phyloP scores from a whole-genome alignment of 2,113 vertebrate genomes.

The Perca flavescens region DNA sequence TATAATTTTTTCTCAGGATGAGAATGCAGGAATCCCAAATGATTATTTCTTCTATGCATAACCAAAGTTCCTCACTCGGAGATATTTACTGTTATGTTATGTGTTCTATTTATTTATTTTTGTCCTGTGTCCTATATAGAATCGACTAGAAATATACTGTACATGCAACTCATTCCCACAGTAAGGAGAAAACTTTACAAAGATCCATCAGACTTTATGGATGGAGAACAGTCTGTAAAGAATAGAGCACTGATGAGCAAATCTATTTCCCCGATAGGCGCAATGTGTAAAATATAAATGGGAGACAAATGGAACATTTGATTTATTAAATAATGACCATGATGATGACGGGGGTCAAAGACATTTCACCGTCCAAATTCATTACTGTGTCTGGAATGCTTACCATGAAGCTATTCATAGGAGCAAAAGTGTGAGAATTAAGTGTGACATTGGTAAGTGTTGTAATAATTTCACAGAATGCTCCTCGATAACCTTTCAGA shows the following conservation, averaged over 20 bases:
- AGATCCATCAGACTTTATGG: not conserved
- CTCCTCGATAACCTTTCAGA: not conserved
- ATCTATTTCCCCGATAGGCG: not conserved
- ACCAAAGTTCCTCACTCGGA: too few relatives aligned
- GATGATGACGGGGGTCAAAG: constrained; percentile 32
- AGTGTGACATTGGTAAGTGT: not conserved
- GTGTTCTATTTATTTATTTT: not conserved
- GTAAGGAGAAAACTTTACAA: not conserved
- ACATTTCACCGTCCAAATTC: constrained; percentile 32
- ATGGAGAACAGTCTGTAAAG: constrained; percentile 18
- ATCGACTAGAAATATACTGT: not conserved
- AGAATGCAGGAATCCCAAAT: too few relatives aligned
- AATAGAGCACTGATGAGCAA: constrained; percentile 24
- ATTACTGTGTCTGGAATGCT: not conserved
- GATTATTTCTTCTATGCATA: too few relatives aligned
- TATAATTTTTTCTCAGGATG: too few relatives aligned
- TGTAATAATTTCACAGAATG: constrained; percentile 27
- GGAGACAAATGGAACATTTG: constrained; percentile 12
- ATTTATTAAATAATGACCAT: constrained; percentile 24
- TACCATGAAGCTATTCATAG: constrained; percentile 1
- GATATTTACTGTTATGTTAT: not conserved
- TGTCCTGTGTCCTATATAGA: too few relatives aligned
- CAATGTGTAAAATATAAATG: constrained; percentile 14
- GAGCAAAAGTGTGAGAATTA: constrained; percentile 7
- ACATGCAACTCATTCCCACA: not conserved